Evolutionary conservation across 2,113 vertebrate genomes (phyloP).

Genomic region (Oxyura jamaicensis): DNA sequence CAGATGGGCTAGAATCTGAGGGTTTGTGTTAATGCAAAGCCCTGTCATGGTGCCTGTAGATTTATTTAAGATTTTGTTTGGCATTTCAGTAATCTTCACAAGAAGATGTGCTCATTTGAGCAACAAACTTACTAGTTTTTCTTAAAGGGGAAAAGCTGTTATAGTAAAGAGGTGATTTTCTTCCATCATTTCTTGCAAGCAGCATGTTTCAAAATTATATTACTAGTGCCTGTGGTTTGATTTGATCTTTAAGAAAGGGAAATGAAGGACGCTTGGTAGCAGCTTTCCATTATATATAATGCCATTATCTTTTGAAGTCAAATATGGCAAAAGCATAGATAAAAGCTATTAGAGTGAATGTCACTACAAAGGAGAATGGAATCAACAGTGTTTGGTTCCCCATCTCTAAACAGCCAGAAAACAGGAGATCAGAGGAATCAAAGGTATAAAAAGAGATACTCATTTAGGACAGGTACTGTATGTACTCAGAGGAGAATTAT

Average conservation of each 20-base stretch:
- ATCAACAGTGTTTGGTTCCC: background rate
- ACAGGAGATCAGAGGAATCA: background rate
- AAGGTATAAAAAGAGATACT: background rate
- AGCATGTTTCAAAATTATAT: background rate
- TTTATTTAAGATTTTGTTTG: background rate
- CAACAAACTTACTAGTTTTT: background rate
- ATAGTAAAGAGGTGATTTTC: background rate
- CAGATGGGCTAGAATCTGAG: background rate
- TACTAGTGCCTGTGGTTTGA: background rate
- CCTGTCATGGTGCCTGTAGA: background rate
- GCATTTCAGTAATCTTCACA: background rate
- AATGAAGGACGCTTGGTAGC: background rate
- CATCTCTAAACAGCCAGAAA: background rate
- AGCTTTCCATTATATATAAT: background rate
- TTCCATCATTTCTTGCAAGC: background rate
- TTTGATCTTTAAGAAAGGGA: background rate
- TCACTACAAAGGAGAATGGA: background rate
- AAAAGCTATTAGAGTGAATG: background rate
- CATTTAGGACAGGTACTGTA: accelerated
- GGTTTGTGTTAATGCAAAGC: background rate
- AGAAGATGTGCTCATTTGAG: background rate
- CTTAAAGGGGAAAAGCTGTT: background rate
- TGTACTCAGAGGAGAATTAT: background rate
- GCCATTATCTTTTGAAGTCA: slow-evolving; percentile 30
- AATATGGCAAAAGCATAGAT: background rate